Evolutionary conservation across 1,140 invertebrate genomes (phyloP).

Genomic region (Platorchestia sp.): DNA sequence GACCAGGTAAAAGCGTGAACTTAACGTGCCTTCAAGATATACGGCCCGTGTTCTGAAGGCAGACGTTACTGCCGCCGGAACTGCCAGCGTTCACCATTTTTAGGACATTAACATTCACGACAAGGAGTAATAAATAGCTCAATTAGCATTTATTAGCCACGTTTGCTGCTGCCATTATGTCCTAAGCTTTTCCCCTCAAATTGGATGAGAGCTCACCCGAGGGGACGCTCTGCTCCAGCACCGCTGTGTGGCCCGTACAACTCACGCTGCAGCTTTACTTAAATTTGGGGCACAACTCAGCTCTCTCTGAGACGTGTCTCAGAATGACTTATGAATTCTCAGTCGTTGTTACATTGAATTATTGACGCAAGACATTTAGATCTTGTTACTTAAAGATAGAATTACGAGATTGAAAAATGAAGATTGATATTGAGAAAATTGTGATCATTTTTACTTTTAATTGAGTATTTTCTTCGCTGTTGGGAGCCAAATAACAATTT

Average conservation of each 20-base stretch:
- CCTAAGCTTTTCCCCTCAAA: neutral
- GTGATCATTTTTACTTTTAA: neutral
- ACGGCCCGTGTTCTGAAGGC: neutral
- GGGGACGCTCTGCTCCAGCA: neutral
- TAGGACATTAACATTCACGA: neutral
- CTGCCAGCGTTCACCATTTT: neutral
- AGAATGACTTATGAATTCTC: neutral
- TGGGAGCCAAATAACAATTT: neutral
- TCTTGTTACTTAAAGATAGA: neutral
- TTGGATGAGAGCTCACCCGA: neutral
- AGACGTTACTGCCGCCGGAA: neutral
- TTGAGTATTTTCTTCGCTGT: neutral
- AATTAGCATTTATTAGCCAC: slow-evolving; percentile 36
- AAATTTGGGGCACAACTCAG: neutral
- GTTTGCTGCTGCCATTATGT: slow-evolving; percentile 6
- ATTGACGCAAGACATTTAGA: neutral
- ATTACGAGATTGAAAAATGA: neutral
- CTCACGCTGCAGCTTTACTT: neutral
- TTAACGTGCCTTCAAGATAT: neutral
- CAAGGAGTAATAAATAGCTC: neutral
- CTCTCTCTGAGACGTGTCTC: neutral
- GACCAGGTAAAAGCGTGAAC: neutral
- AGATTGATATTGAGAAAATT: neutral
- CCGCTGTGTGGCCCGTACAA: neutral
- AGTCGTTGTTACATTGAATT: neutral